These are phyloP conservation scores for Miltochrista miniata DNA, from an alignment of 2,888 invertebrate species.

Conservation along the genomic window DNA sequence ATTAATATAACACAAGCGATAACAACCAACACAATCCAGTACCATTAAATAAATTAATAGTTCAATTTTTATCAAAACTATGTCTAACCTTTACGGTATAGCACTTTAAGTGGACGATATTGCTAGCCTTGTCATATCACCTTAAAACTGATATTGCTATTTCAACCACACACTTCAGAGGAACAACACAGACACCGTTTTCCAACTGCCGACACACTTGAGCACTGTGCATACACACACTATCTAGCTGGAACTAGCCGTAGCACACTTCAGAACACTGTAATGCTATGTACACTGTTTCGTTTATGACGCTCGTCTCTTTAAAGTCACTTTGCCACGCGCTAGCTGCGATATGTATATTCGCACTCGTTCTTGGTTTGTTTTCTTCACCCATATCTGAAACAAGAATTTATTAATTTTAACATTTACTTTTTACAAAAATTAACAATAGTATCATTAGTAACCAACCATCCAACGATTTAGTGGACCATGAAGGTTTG, in stretches of 20 bases:
- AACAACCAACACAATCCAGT: neutral
- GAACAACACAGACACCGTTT: neutral
- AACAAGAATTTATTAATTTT: slow-evolving; percentile 44
- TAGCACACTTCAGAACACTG: slow-evolving; percentile 14
- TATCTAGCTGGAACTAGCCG: slow-evolving; percentile 30
- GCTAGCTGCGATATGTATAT: slow-evolving; percentile 93
- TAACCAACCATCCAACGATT: too few species aligned
- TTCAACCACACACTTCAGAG: neutral
- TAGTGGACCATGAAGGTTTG: too few species aligned
- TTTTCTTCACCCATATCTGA: slow-evolving; percentile 96
- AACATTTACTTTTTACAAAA: too few species aligned
- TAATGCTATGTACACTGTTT: slow-evolving; percentile 17
- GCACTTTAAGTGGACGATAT: neutral
- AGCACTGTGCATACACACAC: slow-evolving; percentile 20
- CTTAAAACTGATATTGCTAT: too few species aligned
- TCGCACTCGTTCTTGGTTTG: slow-evolving; percentile 88
- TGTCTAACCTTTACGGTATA: too few species aligned
- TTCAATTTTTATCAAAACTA: neutral
- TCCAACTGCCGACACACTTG: slow-evolving; percentile 3
- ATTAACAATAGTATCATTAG: too few species aligned
- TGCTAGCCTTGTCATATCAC: neutral
- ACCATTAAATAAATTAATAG: neutral
- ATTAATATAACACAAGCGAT: neutral
- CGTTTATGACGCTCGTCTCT: slow-evolving; percentile 90
- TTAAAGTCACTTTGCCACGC: slow-evolving; percentile 94